Evolutionary conservation across 2,113 vertebrate genomes (phyloP).

Genomic region (Typhlomys cinereus): DNA sequence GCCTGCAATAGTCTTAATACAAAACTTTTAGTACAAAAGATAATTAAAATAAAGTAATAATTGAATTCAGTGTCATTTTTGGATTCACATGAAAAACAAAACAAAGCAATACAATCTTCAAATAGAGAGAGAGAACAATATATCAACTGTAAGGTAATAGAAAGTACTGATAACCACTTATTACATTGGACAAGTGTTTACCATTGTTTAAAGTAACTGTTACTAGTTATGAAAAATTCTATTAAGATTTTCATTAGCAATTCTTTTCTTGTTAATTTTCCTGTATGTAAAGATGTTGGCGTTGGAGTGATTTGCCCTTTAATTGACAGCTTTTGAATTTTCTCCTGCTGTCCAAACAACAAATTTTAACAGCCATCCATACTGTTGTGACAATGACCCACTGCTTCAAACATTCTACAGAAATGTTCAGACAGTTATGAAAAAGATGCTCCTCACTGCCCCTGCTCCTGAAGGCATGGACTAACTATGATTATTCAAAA

Average conservation of each 20-base stretch:
- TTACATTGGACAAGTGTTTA: neutral
- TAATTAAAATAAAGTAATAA: neutral
- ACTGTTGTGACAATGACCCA: neutral
- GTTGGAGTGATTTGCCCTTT: neutral
- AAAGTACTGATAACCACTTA: too few relatives aligned
- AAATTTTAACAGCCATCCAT: neutral
- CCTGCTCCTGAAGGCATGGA: neutral
- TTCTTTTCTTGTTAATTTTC: neutral
- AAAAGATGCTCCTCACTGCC: neutral
- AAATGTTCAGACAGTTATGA: neutral
- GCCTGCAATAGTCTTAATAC: neutral
- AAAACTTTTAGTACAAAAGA: neutral
- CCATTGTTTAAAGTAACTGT: neutral
- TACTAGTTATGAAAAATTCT: neutral
- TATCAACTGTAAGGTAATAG: neutral
- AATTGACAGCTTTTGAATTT: neutral
- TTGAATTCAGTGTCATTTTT: neutral
- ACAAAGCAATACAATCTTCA: neutral
- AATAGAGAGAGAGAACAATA: neutral
- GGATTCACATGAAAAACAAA: neutral
- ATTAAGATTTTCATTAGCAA: neutral
- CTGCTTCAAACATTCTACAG: neutral
- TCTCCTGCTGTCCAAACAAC: neutral
- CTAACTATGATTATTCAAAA: neutral
- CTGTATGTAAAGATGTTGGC: neutral